Evolutionary conservation across 1,140 invertebrate species (phyloP).

Genomic region (Subanguina moxae): DNA sequence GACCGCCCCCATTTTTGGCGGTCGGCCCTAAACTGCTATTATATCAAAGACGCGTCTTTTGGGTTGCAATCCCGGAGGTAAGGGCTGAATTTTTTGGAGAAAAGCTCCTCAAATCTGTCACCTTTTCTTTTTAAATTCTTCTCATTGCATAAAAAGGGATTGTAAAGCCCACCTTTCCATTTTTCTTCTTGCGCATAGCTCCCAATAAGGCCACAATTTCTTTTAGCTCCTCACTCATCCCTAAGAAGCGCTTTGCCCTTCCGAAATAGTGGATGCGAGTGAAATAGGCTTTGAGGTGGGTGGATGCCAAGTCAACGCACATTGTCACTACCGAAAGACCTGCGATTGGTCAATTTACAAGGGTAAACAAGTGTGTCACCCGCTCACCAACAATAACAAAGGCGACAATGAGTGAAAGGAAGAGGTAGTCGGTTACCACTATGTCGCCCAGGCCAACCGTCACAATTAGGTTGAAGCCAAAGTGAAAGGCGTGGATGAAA

Average conservation of each 20-base stretch:
- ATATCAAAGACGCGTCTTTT: no score
- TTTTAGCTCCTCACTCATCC: conserved; percentile 59
- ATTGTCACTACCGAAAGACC: conserved; percentile 58
- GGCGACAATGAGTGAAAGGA: conserved; percentile 58
- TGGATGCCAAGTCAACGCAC: conserved; percentile 58
- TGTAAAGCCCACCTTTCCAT: conserved; percentile 51
- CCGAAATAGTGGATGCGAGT: conserved; percentile 59
- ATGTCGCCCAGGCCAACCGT: conserved; percentile 57
- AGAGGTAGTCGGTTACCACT: conserved; percentile 56
- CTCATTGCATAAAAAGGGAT: no score
- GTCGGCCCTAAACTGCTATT: no score
- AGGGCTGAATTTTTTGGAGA: no score
- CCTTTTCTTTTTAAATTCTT: no score
- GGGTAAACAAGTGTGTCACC: background rate
- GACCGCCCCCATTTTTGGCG: no score
- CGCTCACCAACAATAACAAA: conserved; percentile 58
- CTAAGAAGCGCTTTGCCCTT: conserved; percentile 56
- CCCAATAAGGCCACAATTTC: conserved; percentile 57
- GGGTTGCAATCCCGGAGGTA: no score
- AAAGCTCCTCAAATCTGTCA: no score
- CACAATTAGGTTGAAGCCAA: conserved; percentile 59
- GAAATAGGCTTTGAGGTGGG: conserved; percentile 58
- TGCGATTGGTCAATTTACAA: conserved; percentile 14
- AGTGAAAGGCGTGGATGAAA: conserved; percentile 59
- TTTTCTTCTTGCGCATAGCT: conserved; percentile 58